Evolutionary conservation across 2,113 vertebrate genomes (phyloP).

Genomic region (Elachura formosa): DNA sequence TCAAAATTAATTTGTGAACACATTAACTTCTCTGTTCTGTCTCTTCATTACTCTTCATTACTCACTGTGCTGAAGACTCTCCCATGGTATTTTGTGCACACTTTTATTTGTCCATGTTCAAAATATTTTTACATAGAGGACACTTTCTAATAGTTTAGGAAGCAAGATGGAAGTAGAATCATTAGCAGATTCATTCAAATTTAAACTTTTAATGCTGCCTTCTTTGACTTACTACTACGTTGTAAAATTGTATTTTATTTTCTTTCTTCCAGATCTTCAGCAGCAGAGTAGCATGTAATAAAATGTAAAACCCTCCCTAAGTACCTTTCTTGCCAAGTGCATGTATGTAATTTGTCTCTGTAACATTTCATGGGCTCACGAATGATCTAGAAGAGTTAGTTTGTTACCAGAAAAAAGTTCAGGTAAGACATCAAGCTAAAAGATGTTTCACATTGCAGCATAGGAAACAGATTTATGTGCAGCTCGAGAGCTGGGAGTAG

Average conservation of each 20-base stretch:
- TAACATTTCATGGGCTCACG: neutral
- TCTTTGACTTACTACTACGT: neutral
- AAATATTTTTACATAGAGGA: neutral
- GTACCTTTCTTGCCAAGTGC: neutral
- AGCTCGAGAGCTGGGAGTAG: neutral
- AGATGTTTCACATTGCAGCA: neutral
- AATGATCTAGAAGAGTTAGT: neutral
- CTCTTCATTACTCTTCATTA: neutral
- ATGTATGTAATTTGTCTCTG: neutral
- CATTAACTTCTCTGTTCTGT: neutral
- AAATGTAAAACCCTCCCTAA: constrained; percentile 7
- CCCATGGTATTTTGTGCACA: neutral
- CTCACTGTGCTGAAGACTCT: neutral
- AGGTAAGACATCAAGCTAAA: neutral
- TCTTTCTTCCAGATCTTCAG: neutral
- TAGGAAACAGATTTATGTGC: neutral
- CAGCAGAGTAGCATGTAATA: neutral
- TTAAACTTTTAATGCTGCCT: neutral
- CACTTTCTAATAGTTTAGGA: neutral
- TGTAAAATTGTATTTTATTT: neutral
- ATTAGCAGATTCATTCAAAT: neutral
- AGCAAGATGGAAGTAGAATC: neutral
- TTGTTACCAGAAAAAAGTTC: constrained; percentile 3
- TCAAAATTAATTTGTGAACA: neutral
- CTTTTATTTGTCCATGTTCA: neutral